Conservation (phyloP, 2,888 invertebrate species). For the Caenorhabditis drosophilae region DNA sequence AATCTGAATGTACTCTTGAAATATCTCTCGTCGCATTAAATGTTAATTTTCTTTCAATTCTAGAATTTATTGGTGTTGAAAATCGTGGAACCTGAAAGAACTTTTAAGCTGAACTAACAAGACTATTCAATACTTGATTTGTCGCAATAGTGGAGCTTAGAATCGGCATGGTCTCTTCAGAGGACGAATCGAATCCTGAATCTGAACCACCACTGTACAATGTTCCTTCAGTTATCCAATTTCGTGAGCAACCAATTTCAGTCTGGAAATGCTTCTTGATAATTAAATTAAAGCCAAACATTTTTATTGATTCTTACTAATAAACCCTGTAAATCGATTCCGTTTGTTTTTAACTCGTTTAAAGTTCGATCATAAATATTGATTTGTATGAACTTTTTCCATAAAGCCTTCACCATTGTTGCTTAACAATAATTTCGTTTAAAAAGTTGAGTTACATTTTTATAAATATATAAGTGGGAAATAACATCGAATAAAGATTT, state of each 20-base stretch:
- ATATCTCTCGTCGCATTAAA: conserved; percentile 1
- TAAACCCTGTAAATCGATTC: conserved; percentile 4
- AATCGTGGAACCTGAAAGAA: conserved; percentile 6
- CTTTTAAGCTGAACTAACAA: too few relatives aligned
- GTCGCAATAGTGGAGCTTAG: conserved; percentile 7
- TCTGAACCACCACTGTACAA: background rate
- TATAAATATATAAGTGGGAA: too few relatives aligned
- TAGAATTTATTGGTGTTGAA: conserved; percentile 7
- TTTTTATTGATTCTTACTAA: conserved; percentile 3
- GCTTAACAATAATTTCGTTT: background rate
- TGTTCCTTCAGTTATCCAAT: conserved; percentile 7
- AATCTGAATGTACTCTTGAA: conserved; percentile 2
- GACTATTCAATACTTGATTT: too few relatives aligned
- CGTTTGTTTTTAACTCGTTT: conserved; percentile 4
- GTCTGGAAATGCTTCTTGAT: too few relatives aligned
- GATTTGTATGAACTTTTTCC: conserved; percentile 12
- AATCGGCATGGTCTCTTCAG: background rate
- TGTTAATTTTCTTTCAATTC: conserved; percentile 1
- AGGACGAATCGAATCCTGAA: background rate
- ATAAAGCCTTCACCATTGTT: background rate
- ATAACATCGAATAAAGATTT: too few relatives aligned
- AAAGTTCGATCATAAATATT: conserved; percentile 22
- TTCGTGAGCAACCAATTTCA: conserved; percentile 12
- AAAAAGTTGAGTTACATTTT: conserved; percentile 13
- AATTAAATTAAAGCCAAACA: too few relatives aligned